These are phyloP conservation scores for Cryptus armator DNA, from an alignment of 2,888 invertebrate genomes.

Conservation along the genomic window DNA sequence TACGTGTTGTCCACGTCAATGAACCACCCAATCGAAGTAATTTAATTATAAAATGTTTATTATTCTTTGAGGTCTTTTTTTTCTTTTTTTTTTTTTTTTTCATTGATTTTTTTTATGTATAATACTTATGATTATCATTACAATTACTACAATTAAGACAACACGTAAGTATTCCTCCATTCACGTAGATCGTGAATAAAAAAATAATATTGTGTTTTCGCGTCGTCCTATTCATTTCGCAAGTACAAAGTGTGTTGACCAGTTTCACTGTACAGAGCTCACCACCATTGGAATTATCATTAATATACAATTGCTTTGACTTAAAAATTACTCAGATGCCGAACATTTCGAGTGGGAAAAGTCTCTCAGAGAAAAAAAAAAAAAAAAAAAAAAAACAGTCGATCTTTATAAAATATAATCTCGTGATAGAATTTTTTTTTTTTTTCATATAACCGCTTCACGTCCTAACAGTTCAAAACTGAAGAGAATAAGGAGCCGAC, in stretches of 20 bases:
- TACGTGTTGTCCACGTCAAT: constrained; percentile 11
- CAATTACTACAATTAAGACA: constrained; percentile 70
- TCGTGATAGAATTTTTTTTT: neutral
- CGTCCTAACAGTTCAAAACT: neutral
- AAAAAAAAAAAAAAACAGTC: constrained; percentile 23
- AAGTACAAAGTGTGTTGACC: constrained; percentile 72
- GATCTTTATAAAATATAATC: constrained; percentile 13
- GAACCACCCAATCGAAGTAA: constrained; percentile 12
- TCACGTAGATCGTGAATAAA: constrained; percentile 41
- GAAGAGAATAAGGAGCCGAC: neutral
- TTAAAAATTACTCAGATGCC: constrained; percentile 37
- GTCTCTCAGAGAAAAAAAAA: constrained; percentile 1
- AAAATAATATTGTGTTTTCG: constrained; percentile 26
- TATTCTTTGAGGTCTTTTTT: constrained; percentile 41
- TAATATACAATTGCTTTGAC: constrained; percentile 73
- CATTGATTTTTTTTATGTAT: constrained; percentile 72
- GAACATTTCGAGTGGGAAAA: constrained; percentile 17
- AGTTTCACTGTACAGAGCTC: constrained; percentile 74
- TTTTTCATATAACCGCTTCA: neutral
- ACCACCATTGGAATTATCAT: constrained; percentile 72
- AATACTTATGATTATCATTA: constrained; percentile 76
- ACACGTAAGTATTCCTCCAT: constrained; percentile 63
- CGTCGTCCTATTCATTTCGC: constrained; percentile 42
- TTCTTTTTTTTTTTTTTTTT: constrained; percentile 67
- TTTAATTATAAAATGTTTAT: constrained; percentile 75